Conservation (phyloP, 2,797 vertebrate genomes). For the Sebastes reedi region DNA sequence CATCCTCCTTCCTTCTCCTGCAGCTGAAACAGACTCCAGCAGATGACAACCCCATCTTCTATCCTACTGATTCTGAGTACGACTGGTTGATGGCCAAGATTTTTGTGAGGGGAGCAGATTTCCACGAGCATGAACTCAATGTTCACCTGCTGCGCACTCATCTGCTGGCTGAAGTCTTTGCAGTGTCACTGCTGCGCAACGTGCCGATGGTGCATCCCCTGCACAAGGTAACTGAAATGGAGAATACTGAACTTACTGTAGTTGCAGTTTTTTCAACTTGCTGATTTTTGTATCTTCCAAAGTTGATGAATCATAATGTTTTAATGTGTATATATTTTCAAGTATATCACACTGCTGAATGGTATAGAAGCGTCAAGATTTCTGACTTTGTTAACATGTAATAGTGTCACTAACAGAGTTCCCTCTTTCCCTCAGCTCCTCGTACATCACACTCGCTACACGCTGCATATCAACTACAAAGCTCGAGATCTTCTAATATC, state of each 20-base stretch:
- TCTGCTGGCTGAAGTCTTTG: slow-evolving; percentile 80
- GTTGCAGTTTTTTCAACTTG: background rate
- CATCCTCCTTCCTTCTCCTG: background rate
- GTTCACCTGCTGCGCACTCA: slow-evolving; percentile 79
- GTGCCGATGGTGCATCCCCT: slow-evolving; percentile 73
- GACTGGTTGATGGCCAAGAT: slow-evolving; percentile 75
- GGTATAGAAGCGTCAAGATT: no score
- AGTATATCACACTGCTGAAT: background rate
- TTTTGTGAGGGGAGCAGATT: slow-evolving; percentile 73
- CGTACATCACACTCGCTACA: slow-evolving; percentile 70
- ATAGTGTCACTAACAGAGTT: background rate
- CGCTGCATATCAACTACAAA: slow-evolving; percentile 68
- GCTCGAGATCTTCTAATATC: slow-evolving; percentile 58
- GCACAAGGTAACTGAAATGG: slow-evolving; percentile 61
- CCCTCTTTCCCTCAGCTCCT: slow-evolving; percentile 56
- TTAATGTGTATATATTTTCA: background rate
- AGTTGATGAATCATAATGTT: background rate
- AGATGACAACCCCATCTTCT: slow-evolving; percentile 69
- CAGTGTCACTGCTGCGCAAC: slow-evolving; percentile 77
- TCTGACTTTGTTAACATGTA: no score
- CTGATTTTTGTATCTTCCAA: no score
- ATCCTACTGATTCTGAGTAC: slow-evolving; percentile 57
- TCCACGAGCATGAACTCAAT: slow-evolving; percentile 60
- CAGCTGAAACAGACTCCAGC: slow-evolving; percentile 76
- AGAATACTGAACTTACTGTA: background rate